Base-by-base conservation (phyloP, 2,888 invertebrate species). In the Ryuthela nishihirai region DNA sequence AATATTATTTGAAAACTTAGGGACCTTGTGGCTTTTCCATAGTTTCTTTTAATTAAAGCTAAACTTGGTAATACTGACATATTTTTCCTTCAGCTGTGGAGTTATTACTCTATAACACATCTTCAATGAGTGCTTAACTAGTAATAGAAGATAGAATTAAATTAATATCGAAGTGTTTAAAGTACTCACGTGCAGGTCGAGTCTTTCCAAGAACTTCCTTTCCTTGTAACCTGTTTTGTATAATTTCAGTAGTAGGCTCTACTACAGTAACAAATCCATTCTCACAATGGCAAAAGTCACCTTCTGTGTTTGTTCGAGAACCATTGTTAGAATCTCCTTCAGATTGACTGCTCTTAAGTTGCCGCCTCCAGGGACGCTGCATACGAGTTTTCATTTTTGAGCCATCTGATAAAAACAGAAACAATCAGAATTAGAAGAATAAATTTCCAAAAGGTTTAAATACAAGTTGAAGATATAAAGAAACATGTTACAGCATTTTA, bases 211-310 rank as follows among this genome's bases (percentile, higher is more conserved):
- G 32, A 20, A 52, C 56, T 41, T 45, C 50, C 3, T 9, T 25
- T 23, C 45, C 56, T 15, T 29, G 6, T 6, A 44, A 48, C 29
- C 26, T 46, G 39, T 29, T 40, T 3, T 39, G 18, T 44, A 38
- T 46, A 6, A 35, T 20, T 4, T 44, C 35, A 9, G 25, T 25
- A 20, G 47, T n/a, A 4, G 53, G 26, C 25, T 53, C 53, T 43
- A 54, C 60, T 3, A 53, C 52, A n/a, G 52, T 17, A n/a, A 62
- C 43, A 52, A 55, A 55, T 18, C 61, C 61, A 48, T 55, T 62
- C 29, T 62, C 61, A 46, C 61, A 55, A 18, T 46, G 47, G 34
- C 61, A 62, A 4, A 41, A 4, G 21, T 54, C 54, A 48, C 47
- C 40, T 23, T 52, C 52, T 7, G 44, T 48, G 17, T 52, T 55